Evolutionary conservation across 2,888 invertebrate species (phyloP), one percentile per base, ranked within the genome.

Genomic region (Serrognathus titanus): DNA sequence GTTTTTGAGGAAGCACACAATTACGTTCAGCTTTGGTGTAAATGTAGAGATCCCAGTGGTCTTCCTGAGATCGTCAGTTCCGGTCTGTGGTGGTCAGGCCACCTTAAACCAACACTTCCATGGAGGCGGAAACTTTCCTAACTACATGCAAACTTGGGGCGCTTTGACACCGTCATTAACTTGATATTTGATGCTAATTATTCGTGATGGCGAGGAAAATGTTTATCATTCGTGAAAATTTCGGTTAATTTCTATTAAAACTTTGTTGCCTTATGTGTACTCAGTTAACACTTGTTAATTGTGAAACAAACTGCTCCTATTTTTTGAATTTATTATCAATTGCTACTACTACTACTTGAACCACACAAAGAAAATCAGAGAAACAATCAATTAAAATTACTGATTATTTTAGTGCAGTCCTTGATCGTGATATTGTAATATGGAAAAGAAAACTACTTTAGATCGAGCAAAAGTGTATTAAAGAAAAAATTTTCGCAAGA

Each of bases 41-140:
- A 43, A 38, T 43, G 40, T 35, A n/a, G n/a, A 10, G 40, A 9
- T 16, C 36, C 48, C n/a, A 31, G 43, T 11, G 51, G 55, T 55
- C 47, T 48, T 41, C 47, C 49, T 38, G 58, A 51, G 55, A 55
- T 62, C 59, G 60, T 55, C 60, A 54, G 68, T 71, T 70, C 68
- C 68, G 68, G 69, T 69, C 64, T 68, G 70, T 64, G 69, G 69
- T 68, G 71, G 73, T 71, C 70, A 70, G 69, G 67, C 67, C 69
- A 73, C 73, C 73, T 74, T 72, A 72, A 71, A 71, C 71, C 69
- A 68, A 71, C 73, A 73, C 72, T 71, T 71, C 67, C 67, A 65
- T 62, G 69, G 62, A 65, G 63, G 63, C 67, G 66, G 68, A 71
- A 72, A 69, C 72, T 73, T 68, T 51, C 60, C 59, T 66, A 72